Base-by-base conservation (phyloP, 23 tunicate genomes). In the Clavelina lepadiformis region DNA sequence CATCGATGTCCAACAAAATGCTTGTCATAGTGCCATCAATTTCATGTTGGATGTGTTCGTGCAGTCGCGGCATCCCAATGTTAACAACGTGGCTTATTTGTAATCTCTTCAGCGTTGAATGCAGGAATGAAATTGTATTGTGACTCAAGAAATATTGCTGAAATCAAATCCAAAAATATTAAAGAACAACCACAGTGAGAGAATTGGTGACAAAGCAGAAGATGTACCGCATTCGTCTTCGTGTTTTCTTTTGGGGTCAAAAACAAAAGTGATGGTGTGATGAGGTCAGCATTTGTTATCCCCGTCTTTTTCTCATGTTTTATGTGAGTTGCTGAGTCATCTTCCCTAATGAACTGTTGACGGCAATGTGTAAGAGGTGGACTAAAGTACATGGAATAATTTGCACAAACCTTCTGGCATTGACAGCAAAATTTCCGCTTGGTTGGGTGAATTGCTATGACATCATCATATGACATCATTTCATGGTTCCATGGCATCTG, bases 21-120 rank as follows among this genome's bases (percentile, higher is more conserved):
- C 88, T 80, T 27, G 56, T 35, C 45, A 80, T 73, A 21, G 21
- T 32, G 11, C 49, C 49, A 11, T 11, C 15, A 3, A 21, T 21
- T 27, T 25, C n/a, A 5, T 23, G 26, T 46, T 86, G 95, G 23
- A 88, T 88, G 29, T 32, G 49, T 55, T 88, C 96, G 67, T 88
- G 96, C 2, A 88, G 36, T 23, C 82, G 35, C 32, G 96, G 96
- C 96, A 88, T 80, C 33, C 96, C 96, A 4, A 88, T 68, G 37
- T 88, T 80, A 19, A 88, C 31, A 0, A 88, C 81, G 64, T 74
- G 71, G 4, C 67, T 66, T 25, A 44, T 28, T 26, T 45, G 32
- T 21, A 73, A 73, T 5, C 38, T 38, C 2, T 11, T 5, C 19
- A 84, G 49, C 0, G 65, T 38, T 1, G 46, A 1, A 28, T 46